Base-by-base conservation (phyloP, 1,140 invertebrate species). In the Nymphalis io region DNA sequence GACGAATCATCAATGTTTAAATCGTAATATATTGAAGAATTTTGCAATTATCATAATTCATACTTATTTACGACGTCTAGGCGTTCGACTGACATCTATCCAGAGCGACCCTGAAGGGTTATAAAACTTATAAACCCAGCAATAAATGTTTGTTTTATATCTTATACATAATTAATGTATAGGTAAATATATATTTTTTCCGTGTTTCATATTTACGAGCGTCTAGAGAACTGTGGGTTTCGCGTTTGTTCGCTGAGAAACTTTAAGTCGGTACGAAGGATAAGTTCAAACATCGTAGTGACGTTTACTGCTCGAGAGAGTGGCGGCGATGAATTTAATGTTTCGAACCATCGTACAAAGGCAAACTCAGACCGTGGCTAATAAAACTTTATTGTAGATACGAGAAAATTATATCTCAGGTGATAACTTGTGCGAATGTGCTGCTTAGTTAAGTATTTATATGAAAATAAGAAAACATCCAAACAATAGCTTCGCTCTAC, bases 21-120 rank as follows among this genome's bases (percentile, higher is more conserved):
- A 90, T 89, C 85, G 83, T 88, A 90, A 91, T 91, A 90, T 90
- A 90, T 89, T 89, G 82, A 85, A 91, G 89, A 91, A 89, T 90
- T 90, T 90, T 74, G 86, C 88, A 91, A 91, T 91, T 91, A 91
- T 91, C 88, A 91, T 91, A 91, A 87, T 89, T 91, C 89, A 91
- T 87, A 85, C 80, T 78, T 87, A 84, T 91, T 91, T 91, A 91
- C 89, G 89, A 90, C 82, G 83, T 87, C 88, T 91, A 91, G 88
- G 85, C 82, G 79, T 72, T 68, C 79, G 80, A 81, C 80, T 79
- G 87, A 90, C 86, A 77, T 87, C 83, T 83, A 89, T 89, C 84
- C 83, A 63, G 81, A 73, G 78, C 79, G 81, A 82, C 84, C 80
- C 73, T 76, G 76, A 75, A 73, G 78, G 82, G 71, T 80, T 83